phyloP scores from a whole-genome alignment of 2,113 vertebrate genomes.

The Cyanoramphus novaezelandiae region DNA sequence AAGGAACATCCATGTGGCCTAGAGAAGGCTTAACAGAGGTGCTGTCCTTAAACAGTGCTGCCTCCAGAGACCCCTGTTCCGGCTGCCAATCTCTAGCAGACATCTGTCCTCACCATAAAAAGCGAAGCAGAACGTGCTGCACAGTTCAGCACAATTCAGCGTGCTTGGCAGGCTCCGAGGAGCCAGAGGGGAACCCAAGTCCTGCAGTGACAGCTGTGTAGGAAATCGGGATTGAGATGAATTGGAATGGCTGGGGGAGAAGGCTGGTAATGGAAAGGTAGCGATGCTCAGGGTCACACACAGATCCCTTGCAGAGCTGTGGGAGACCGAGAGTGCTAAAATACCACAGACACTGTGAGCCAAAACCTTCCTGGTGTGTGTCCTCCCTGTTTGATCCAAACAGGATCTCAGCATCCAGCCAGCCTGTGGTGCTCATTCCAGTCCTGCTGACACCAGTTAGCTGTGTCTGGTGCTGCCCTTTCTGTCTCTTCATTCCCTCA shows the following conservation, averaged over 20 bases:
- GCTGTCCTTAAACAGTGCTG: background rate
- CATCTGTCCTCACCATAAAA: background rate
- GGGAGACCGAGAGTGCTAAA: background rate
- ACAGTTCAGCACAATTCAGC: background rate
- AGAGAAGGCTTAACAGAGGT: background rate
- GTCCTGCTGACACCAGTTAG: background rate
- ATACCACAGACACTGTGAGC: background rate
- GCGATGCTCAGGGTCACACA: background rate
- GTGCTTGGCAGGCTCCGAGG: background rate
- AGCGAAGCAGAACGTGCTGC: background rate
- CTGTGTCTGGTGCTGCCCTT: rapidly evolving
- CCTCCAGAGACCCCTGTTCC: background rate
- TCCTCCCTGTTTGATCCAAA: background rate
- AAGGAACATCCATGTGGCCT: background rate
- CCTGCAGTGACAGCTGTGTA: background rate
- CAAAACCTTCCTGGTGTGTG: background rate
- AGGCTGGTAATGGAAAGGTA: background rate
- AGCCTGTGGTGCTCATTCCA: background rate
- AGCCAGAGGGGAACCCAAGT: background rate
- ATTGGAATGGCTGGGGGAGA: background rate
- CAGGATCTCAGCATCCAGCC: background rate
- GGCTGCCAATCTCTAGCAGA: background rate
- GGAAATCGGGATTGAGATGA: background rate
- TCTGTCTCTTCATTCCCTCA: background rate
- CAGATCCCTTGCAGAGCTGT: background rate